Base-by-base conservation (phyloP, 2,113 vertebrate genomes). In the Speoplatyrhinus poulsoni region DNA sequence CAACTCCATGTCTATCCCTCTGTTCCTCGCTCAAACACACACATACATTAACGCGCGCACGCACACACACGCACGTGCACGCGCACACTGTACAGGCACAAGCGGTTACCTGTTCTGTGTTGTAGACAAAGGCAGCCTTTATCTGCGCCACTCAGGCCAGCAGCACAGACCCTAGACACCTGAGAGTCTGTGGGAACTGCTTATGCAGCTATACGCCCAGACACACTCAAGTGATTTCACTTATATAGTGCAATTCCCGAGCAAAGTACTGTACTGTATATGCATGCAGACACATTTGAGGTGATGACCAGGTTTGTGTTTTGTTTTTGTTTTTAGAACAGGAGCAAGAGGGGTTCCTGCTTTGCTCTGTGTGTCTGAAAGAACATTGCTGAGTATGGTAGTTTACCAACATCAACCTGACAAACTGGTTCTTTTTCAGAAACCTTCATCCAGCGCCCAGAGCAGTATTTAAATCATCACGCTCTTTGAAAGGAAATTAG, bases 151-250 rank as follows among this genome's bases (percentile, higher is more conserved):
- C 77, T 78, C 79, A 68, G 73, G 76, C 76, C 60, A 83, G 88
- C 81, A 75, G 77, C 66, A 75, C 80, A 72, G 79, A 78, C 88
- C 85, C 84, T 88, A 81, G 89, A 90, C 83, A 91, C 88, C 85
- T 85, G 84, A 89, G 89, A 91, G 83, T 82, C 77, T 90, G 85
- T 90, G 88, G 89, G 90, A 91, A 91, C 85, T 69, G 79, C 85
- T 83, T 67, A 69, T 60, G 67, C 81, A 67, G 58, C 61, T 68
- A 72, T 65, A 41, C 63, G 17, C 32, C 49, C 26, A 65, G 41
- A 65, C 47, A 63, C 70, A 73, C 63, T 55, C 53, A 72, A 53
- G 46, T 77, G 82, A 85, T 84, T 26, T 76, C 76, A 72, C 76
- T 85, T 77, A 72, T 76, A 82, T 65, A 73, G 78, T 77, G 82